Percentiles rank a stretch among this genome's conserved stretches.
Evolutionary conservation across 2,888 invertebrate species (phyloP).

Genomic region (Drosophila austrosaltans): DNA sequence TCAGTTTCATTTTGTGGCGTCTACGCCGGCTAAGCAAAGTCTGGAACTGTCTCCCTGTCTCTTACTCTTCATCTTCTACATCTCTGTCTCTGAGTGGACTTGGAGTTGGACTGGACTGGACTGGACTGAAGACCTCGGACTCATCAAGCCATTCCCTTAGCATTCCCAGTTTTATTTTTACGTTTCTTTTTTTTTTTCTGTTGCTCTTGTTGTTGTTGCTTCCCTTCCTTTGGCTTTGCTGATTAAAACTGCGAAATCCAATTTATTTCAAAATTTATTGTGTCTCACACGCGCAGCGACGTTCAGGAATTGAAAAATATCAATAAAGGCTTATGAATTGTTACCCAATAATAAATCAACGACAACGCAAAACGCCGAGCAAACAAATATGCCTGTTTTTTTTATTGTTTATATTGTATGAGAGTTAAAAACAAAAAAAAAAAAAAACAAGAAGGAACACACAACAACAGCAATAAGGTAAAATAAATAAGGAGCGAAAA

Average conservation of each 20-base stretch:
- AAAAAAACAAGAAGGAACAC: not conserved
- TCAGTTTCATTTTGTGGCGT: conserved; percentile 48
- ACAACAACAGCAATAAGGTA: not conserved
- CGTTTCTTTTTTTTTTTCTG: conserved; percentile 10
- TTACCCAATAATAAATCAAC: conserved; percentile 78
- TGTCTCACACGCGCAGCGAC: conserved; percentile 74
- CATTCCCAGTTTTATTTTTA: conserved; percentile 9
- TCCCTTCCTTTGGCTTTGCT: conserved; percentile 54
- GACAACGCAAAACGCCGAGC: conserved; percentile 37
- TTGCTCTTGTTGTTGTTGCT: not conserved
- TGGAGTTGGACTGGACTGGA: conserved; percentile 1
- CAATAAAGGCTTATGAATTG: conserved; percentile 78
- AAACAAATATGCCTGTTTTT: conserved; percentile 75
- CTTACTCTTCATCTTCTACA: not conserved
- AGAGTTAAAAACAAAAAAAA: not conserved
- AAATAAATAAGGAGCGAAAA: conserved; percentile 30
- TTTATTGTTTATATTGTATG: conserved; percentile 70
- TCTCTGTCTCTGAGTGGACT: not conserved
- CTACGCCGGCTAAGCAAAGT: conserved; percentile 27
- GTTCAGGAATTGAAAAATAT: conserved; percentile 76
- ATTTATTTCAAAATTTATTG: conserved; percentile 80
- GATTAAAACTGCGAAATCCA: conserved; percentile 79
- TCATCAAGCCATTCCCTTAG: conserved; percentile 40
- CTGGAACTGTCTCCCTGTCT: conserved; percentile 2
- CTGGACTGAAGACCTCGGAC: conserved; percentile 21